These are phyloP conservation scores for Petrosia ficiformis DNA, from an alignment of 37 sponge, comb jelly and placozoan species.

Conservation along the genomic window DNA sequence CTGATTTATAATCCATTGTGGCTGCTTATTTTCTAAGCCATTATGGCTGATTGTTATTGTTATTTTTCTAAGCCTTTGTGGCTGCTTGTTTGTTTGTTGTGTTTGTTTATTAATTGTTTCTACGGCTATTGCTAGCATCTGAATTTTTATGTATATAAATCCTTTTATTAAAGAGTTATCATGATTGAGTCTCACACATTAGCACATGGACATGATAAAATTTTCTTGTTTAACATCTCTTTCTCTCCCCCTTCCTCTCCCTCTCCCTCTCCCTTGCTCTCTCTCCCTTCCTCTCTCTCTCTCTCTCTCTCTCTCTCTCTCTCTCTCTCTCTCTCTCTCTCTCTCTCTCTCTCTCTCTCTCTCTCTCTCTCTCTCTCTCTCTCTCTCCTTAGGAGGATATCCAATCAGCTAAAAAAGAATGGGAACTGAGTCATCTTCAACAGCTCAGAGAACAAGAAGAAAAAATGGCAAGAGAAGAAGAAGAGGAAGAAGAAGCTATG, in stretches of 20 bases:
- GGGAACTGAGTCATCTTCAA: slow-evolving; percentile 83
- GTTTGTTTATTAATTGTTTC: too few relatives aligned
- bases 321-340: too few relatives aligned
- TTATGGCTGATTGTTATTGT: too few relatives aligned
- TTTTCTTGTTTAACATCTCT: too few relatives aligned
- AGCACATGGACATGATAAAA: background rate
- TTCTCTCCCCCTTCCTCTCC: background rate
- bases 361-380: background rate
- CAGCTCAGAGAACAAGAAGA: slow-evolving; percentile 73
- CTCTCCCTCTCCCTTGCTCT: background rate
- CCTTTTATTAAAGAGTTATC: too few relatives aligned
- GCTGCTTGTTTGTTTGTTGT: too few relatives aligned
- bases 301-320: slow-evolving; percentile 4
- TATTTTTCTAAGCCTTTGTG: too few relatives aligned
- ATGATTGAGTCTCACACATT: background rate
- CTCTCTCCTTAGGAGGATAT: slow-evolving; percentile 50
- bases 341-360: slow-evolving; percentile 3
- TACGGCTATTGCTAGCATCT: too few relatives aligned
- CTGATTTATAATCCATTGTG: background rate
- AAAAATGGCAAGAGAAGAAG: slow-evolving; percentile 58
- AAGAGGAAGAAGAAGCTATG: slow-evolving; percentile 23
- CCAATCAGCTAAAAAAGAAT: slow-evolving; percentile 79
- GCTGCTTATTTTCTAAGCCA: background rate
- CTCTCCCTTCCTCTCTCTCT: background rate
- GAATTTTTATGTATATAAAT: too few relatives aligned